Evolutionary conservation across 1,140 invertebrate species (phyloP).

Genomic region (Protaetia brevitarsis): DNA sequence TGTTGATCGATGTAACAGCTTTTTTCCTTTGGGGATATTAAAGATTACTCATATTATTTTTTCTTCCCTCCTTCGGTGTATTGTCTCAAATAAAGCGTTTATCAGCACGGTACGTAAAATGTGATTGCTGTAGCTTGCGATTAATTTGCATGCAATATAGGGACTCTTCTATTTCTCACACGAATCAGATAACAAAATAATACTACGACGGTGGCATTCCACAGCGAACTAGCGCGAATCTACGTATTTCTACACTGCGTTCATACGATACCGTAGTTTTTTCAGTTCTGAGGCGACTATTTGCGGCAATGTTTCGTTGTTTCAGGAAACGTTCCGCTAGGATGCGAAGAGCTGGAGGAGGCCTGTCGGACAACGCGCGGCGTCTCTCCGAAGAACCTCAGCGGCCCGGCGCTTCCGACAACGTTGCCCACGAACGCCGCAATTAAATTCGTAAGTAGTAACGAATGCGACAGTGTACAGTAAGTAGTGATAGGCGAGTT

Average conservation of each 20-base stretch:
- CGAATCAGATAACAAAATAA: not conserved
- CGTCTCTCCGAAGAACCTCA: slow-evolving; percentile 52
- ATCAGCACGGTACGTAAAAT: no score
- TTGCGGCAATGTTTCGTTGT: slow-evolving; percentile 36
- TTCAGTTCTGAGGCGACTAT: not conserved
- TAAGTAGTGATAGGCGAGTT: not conserved
- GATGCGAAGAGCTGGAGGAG: slow-evolving; percentile 87
- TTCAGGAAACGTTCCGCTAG: slow-evolving; percentile 83
- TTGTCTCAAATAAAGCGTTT: no score
- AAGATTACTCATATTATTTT: no score
- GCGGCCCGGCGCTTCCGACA: slow-evolving; percentile 47
- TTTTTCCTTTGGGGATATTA: no score
- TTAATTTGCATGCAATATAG: not conserved
- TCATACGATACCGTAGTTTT: slow-evolving; percentile 1
- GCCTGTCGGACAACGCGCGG: slow-evolving; percentile 70
- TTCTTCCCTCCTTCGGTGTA: no score
- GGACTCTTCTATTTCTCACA: not conserved
- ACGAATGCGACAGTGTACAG: not conserved
- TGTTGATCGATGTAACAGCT: no score
- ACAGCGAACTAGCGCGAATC: not conserved
- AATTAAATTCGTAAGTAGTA: slow-evolving; percentile 74
- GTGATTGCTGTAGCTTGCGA: no score
- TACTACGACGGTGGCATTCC: not conserved
- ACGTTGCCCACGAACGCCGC: slow-evolving; percentile 68
- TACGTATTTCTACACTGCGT: not conserved